Percentiles rank a stretch among this genome's conserved stretches.
phyloP scores from a whole-genome alignment of 1,140 invertebrate species.

The Fopius arisanus region DNA sequence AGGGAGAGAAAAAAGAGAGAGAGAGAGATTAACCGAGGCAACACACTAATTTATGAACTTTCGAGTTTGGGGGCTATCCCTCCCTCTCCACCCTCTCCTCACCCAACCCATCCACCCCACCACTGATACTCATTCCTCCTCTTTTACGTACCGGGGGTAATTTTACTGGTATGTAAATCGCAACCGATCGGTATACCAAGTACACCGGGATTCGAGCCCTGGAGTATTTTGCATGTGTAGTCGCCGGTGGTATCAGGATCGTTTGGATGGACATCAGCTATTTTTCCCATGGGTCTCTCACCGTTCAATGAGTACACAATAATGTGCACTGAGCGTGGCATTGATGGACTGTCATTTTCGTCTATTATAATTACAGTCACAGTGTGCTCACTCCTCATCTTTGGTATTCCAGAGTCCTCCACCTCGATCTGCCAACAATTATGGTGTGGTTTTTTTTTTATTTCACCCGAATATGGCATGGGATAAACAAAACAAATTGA shows the following conservation, averaged over 20 bases:
- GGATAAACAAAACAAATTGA: not conserved
- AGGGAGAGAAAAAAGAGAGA: not conserved
- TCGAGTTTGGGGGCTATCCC: constrained; percentile 17
- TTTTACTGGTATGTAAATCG: constrained; percentile 76
- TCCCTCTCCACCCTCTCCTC: not conserved
- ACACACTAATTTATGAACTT: constrained; percentile 31
- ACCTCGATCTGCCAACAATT: constrained; percentile 74
- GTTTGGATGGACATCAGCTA: constrained; percentile 90
- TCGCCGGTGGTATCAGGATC: constrained; percentile 88
- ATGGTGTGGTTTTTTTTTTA: constrained; percentile 2
- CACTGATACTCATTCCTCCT: constrained; percentile 32
- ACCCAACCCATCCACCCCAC: not conserved
- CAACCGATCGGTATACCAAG: constrained; percentile 80
- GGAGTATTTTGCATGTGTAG: constrained; percentile 84
- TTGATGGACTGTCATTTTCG: constrained; percentile 92
- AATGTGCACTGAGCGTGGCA: constrained; percentile 81
- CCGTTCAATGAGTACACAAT: constrained; percentile 82
- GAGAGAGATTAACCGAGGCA: not conserved
- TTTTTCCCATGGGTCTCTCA: constrained; percentile 76
- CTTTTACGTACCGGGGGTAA: constrained; percentile 66
- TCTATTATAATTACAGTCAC: constrained; percentile 83
- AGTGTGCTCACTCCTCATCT: constrained; percentile 79
- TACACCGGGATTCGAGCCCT: constrained; percentile 67
- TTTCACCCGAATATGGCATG: not conserved
- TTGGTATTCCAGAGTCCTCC: constrained; percentile 86